These are phyloP conservation scores for Lonchura striata DNA, from an alignment of 2,113 vertebrate species.

Conservation along the genomic window DNA sequence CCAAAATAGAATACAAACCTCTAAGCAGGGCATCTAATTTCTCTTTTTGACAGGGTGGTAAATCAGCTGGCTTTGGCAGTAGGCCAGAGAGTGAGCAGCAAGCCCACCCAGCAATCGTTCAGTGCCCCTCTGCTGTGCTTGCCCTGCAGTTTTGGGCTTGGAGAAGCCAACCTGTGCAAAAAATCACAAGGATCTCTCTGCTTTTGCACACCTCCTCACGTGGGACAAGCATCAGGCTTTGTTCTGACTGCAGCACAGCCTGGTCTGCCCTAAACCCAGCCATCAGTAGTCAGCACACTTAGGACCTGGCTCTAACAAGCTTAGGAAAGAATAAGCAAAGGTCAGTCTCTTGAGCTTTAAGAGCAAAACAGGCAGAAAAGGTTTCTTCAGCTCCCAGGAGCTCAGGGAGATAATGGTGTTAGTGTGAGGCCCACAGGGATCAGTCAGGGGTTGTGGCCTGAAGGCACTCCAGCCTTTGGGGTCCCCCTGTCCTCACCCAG, in stretches of 20 bases:
- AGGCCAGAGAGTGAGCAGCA: neutral
- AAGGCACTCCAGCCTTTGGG: neutral
- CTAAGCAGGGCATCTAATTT: neutral
- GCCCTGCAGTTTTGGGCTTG: neutral
- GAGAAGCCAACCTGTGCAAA: neutral
- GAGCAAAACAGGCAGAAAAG: neutral
- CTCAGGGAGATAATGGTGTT: neutral
- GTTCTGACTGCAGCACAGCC: neutral
- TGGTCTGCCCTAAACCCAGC: neutral
- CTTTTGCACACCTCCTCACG: neutral
- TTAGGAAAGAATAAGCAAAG: neutral
- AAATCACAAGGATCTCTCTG: neutral
- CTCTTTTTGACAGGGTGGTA: neutral
- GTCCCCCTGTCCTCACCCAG: neutral
- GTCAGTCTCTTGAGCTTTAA: neutral
- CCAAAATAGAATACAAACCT: conserved; percentile 9
- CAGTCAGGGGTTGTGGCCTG: neutral
- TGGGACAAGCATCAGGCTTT: neutral
- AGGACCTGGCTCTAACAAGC: neutral
- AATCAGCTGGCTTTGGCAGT: conserved; percentile 4
- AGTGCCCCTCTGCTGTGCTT: neutral
- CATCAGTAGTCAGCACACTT: neutral
- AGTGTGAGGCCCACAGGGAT: neutral
- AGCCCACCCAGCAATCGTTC: neutral
- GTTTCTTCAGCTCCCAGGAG: neutral